These are phyloP conservation scores for Hyposoter didymator DNA, from an alignment of 2,888 invertebrate genomes.

Conservation along the genomic window DNA sequence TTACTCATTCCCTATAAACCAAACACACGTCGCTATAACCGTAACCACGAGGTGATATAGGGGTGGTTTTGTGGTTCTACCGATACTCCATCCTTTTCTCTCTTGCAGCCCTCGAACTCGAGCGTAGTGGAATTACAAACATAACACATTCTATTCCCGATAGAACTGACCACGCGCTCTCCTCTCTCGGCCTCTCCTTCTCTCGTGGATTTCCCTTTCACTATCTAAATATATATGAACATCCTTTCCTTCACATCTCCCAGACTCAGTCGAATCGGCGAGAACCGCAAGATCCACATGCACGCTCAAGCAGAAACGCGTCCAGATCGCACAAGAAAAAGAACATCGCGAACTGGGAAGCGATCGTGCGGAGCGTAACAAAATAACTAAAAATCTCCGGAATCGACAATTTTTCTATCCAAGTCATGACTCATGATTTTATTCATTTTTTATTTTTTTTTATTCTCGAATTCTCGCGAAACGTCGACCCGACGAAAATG, in stretches of 20 bases:
- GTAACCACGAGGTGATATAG: conserved; percentile 76
- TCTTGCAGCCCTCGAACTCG: conserved; percentile 24
- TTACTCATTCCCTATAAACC: conserved; percentile 57
- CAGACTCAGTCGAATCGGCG: conserved; percentile 9
- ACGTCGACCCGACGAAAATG: too few species aligned
- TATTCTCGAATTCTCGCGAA: too few species aligned
- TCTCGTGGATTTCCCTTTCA: conserved; percentile 26
- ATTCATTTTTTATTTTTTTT: too few species aligned
- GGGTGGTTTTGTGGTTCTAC: conserved; percentile 75
- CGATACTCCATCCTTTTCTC: conserved; percentile 55
- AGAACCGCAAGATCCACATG: conserved; percentile 42
- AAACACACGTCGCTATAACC: conserved; percentile 68
- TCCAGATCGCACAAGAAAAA: conserved; percentile 30
- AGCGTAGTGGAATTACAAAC: conserved; percentile 52
- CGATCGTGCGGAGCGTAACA: conserved; percentile 45
- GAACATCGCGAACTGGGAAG: background rate
- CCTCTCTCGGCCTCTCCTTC: conserved; percentile 17
- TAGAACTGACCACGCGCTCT: conserved; percentile 42
- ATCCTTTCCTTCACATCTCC: background rate
- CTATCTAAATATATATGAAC: conserved; percentile 4
- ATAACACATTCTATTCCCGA: conserved; percentile 62
- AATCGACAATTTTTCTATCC: conserved; percentile 25
- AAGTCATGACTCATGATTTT: too few species aligned
- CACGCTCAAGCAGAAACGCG: conserved; percentile 39
- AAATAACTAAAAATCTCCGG: background rate